These are phyloP conservation scores for Danio choprae DNA, from an alignment of 2,797 vertebrate species.

Conservation along the genomic window DNA sequence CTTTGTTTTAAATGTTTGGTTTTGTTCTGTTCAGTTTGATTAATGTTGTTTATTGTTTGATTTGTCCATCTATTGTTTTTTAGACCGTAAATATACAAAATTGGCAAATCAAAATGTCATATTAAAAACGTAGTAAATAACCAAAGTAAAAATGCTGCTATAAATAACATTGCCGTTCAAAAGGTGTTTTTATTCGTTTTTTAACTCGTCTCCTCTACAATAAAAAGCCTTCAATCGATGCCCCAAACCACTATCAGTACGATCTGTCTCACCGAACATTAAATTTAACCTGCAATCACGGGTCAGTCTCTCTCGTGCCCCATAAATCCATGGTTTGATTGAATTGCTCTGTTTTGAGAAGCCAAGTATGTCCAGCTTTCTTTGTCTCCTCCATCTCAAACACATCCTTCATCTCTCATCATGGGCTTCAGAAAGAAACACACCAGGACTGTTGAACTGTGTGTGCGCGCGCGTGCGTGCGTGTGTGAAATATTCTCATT, in stretches of 20 bases:
- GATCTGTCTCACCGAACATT: conserved; percentile 11
- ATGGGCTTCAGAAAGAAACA: conserved; percentile 42
- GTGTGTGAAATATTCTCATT: conserved; percentile 15
- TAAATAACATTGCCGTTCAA: background rate
- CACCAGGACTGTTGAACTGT: conserved; percentile 21
- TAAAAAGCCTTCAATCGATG: background rate
- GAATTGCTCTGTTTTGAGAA: conserved; percentile 48
- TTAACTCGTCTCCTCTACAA: background rate
- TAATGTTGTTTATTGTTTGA: background rate
- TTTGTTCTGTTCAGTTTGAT: background rate
- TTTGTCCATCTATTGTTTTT: background rate
- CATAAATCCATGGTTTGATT: conserved; percentile 55
- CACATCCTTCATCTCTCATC: conserved; percentile 48
- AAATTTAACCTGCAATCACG: conserved; percentile 35
- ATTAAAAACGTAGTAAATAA: too few relatives aligned
- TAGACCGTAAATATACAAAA: too few relatives aligned
- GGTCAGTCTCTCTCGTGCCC: conserved; percentile 44
- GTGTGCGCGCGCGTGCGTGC: conserved; percentile 3
- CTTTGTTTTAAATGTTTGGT: background rate
- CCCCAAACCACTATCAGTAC: conserved; percentile 34
- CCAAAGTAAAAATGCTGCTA: background rate
- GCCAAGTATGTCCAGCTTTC: background rate
- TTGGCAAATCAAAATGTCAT: too few relatives aligned
- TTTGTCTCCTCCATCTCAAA: background rate
- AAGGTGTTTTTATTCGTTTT: background rate